Evolutionary conservation across 1,140 invertebrate genomes (phyloP), one percentile per base, ranked within the genome.

Genomic region (Hylyphantes graminicola): DNA sequence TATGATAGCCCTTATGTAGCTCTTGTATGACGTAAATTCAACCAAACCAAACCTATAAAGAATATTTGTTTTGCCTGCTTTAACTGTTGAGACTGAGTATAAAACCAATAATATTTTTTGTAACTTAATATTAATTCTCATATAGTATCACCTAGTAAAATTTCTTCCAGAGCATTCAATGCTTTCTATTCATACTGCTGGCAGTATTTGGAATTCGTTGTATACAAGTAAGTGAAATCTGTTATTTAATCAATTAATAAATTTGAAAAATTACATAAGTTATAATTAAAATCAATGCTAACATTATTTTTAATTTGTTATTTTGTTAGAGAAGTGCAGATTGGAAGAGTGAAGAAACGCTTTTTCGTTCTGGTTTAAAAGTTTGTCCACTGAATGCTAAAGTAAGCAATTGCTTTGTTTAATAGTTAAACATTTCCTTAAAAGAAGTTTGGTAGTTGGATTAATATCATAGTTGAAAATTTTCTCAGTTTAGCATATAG

Each of bases 261-360:
- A 59, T 59, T 59, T 59, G 57, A 59, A 9, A 59, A 59, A 7
- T 59, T 59, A 9, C 57, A 59, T 4, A 59, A 59, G 12, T 13
- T 6, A 12, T n/a, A 59, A 59, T 13, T 13, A n/a, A 59, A 7
- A 59, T 59, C n/a, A 59, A 59, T 59, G 57, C 57, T 59, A 59
- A 19, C 12, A 8, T 65, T 65, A 8, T 9, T 9, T 21, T 65
- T 0, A 35, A 12, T 65, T 65, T 11, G 12, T 13, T 0, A 5
- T 10, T 21, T 48, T 61, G 85, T 90, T 19, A 94, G 85, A 92
- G 96, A 87, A 95, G 94, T 86, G 88, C 89, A 5, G 93, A 97
- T 70, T 98, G 96, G 96, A 91, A 92, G 61, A 93, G 90, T 79
- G 96, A 96, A 90, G 92, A 92, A 84, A 87, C 89, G 10, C 88